These are phyloP conservation scores for Microtus pennsylvanicus DNA, from an alignment of 2,113 vertebrate genomes.

Conservation along the genomic window DNA sequence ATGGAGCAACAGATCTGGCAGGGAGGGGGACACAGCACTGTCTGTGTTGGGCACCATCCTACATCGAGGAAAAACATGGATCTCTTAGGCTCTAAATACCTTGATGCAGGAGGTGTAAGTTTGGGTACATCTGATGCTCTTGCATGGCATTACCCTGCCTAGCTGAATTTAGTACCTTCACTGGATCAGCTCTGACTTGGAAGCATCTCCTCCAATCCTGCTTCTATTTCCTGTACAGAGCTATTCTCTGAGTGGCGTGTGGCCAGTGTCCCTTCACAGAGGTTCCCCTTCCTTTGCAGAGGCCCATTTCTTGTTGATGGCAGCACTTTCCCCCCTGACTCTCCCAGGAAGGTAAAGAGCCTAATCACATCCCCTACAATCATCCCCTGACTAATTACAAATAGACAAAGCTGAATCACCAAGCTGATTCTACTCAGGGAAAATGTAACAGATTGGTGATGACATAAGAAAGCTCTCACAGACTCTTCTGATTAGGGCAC, in stretches of 20 bases:
- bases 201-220: neutral
- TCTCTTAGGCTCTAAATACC: neutral
- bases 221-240: neutral
- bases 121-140: neutral
- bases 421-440: constrained; percentile 58
- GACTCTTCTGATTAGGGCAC: constrained; percentile 70
- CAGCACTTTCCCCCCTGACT: constrained; percentile 44
- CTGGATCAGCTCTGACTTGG: neutral
- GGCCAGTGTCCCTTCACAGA: neutral
- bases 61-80: neutral
- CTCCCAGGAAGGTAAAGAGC: constrained; percentile 64
- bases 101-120: too few relatives aligned
- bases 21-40: accelerated
- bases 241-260: neutral
- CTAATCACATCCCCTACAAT: constrained; percentile 62
- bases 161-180: neutral
- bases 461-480: constrained; percentile 64
- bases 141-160: accelerated
- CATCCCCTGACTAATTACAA: constrained; percentile 70
- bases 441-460: constrained; percentile 50
- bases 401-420: constrained; percentile 74
- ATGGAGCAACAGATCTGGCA: neutral
- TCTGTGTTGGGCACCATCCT: too few relatives aligned
- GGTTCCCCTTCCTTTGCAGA: neutral
- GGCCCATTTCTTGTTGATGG: constrained; percentile 42